A percentile compares a stretch with the other conserved stretches of the same genome.
phyloP scores from a whole-genome alignment of 2,888 invertebrate species.

The Coenonympha arcania region DNA sequence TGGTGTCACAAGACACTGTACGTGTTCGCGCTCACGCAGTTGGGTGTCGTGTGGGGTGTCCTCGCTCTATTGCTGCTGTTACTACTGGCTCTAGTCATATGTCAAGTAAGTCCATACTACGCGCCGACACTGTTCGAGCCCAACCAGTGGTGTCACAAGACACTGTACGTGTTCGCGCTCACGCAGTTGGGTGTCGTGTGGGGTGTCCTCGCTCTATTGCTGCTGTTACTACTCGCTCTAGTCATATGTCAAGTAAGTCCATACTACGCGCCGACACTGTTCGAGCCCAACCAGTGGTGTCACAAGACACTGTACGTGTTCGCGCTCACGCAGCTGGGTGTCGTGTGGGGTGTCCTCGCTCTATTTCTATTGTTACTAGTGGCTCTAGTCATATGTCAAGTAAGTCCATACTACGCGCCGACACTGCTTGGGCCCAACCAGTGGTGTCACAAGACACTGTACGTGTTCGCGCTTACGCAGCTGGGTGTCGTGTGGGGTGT shows the following conservation, averaged over 20 bases:
- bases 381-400: constrained; percentile 78
- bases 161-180: constrained; percentile 83
- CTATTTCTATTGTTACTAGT: constrained; percentile 72
- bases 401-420: constrained; percentile 40
- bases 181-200: constrained; percentile 83
- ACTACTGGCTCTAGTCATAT: constrained; percentile 75
- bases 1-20: constrained; percentile 87
- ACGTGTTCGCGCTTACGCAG: neutral
- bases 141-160: constrained; percentile 84
- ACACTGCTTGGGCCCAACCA: neutral
- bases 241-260: constrained; percentile 76
- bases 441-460: neutral
- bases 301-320: constrained; percentile 84
- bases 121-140: constrained; percentile 82
- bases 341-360: constrained; percentile 78
- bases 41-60: constrained; percentile 79
- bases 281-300: constrained; percentile 86
- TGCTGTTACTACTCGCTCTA: constrained; percentile 75
- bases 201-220: constrained; percentile 72
- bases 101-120: constrained; percentile 70
- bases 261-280: constrained; percentile 75
- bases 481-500: neutral
- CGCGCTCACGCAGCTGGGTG: constrained; percentile 80
- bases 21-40: constrained; percentile 82
- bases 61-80: constrained; percentile 73